Percentiles rank a stretch among this genome's conserved stretches.
These are phyloP conservation scores for Ferrisia virgata DNA, from an alignment of 2,888 invertebrate species.

Conservation along the genomic window DNA sequence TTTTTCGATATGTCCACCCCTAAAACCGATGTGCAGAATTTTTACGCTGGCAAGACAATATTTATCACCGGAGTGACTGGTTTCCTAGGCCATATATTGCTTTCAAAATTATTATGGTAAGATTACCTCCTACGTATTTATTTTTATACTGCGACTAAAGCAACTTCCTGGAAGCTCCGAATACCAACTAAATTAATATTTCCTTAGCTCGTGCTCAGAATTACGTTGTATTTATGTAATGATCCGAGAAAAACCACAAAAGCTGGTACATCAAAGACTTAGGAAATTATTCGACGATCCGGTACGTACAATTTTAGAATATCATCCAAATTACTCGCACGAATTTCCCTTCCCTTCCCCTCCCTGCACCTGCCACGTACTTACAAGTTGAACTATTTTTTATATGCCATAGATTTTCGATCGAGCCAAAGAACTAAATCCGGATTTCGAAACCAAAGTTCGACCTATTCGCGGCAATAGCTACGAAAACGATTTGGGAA, in stretches of 20 bases:
- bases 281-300: slow-evolving; percentile 45
- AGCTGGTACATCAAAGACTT: slow-evolving; percentile 37
- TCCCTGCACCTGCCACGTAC: too few species aligned
- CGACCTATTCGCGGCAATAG: slow-evolving; percentile 68
- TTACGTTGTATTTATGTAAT: slow-evolving; percentile 47
- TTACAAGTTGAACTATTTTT: neutral
- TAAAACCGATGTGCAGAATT: neutral
- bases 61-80: slow-evolving; percentile 35
- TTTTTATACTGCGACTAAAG: too few species aligned
- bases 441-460: slow-evolving; percentile 64
- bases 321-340: slow-evolving; percentile 43
- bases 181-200: too few species aligned
- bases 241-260: slow-evolving; percentile 47
- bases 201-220: slow-evolving; percentile 46
- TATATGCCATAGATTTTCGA: slow-evolving; percentile 43
- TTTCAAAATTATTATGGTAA: slow-evolving; percentile 33
- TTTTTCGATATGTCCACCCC: neutral
- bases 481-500: slow-evolving; percentile 62
- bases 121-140: too few species aligned
- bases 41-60: neutral
- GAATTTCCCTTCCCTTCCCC: too few species aligned
- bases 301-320: slow-evolving; percentile 37
- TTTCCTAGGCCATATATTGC: slow-evolving; percentile 25
- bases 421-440: slow-evolving; percentile 51
- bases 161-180: too few species aligned